Conservation (phyloP, 2,888 invertebrate species). For the Odontothrips loti region DNA sequence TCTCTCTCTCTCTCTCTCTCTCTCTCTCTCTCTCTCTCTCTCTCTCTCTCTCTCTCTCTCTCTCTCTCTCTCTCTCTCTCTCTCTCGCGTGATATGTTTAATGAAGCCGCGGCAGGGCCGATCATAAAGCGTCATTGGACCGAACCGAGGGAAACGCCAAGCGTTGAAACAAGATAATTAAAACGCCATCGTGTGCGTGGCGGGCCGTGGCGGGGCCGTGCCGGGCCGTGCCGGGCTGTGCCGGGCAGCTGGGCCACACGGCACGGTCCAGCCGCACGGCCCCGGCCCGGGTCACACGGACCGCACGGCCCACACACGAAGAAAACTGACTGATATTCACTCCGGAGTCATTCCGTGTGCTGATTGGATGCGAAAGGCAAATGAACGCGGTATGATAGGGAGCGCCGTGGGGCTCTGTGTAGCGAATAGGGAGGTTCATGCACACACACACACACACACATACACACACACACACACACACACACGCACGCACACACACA, state of each 20-base stretch:
- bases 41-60: background rate
- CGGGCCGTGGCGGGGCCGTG: background rate
- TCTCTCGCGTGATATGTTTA: background rate
- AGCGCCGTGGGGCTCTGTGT: background rate
- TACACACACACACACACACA: background rate
- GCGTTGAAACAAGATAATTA: constrained; percentile 25
- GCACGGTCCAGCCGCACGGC: background rate
- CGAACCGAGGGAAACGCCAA: background rate
- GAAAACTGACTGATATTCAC: background rate
- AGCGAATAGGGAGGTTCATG: background rate
- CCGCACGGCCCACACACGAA: background rate
- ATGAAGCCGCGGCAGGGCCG: background rate
- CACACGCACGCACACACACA: background rate
- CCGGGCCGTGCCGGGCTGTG: background rate
- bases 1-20: background rate
- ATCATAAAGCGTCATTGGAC: constrained; percentile 4
- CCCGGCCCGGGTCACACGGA: background rate
- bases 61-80: background rate
- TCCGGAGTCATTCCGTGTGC: background rate
- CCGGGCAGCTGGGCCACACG: too few species aligned
- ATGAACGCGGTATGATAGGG: background rate
- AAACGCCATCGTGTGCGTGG: background rate
- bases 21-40: background rate
- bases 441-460: background rate
- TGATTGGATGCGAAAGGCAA: constrained; percentile 13